These are phyloP conservation scores for Sarcophilus harrisii DNA, from an alignment of 2,797 vertebrate species.

Conservation along the genomic window DNA sequence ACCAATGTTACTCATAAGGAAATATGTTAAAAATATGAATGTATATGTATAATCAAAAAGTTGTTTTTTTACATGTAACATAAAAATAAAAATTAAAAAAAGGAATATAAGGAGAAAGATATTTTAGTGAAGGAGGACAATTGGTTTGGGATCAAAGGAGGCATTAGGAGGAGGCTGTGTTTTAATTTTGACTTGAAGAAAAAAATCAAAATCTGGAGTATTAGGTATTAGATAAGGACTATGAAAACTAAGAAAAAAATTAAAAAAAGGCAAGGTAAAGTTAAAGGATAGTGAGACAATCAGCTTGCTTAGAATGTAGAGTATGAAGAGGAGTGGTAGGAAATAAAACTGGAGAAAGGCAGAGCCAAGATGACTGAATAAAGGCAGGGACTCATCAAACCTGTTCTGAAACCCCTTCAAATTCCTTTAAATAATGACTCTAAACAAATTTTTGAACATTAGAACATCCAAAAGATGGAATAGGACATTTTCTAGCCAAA, in stretches of 20 bases:
- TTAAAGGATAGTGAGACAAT: neutral
- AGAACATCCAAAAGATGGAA: too few species aligned
- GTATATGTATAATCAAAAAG: too few species aligned
- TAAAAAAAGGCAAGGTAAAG: neutral
- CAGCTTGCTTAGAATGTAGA: neutral
- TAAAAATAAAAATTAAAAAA: neutral
- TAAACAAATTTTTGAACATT: too few species aligned
- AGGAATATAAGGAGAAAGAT: neutral
- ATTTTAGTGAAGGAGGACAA: neutral
- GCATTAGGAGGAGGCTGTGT: neutral
- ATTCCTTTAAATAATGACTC: too few species aligned
- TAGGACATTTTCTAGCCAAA: too few species aligned
- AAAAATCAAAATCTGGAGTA: neutral
- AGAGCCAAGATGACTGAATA: too few species aligned
- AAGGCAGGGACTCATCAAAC: too few species aligned
- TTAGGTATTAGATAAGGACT: neutral
- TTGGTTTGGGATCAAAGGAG: neutral
- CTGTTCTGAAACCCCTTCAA: too few species aligned
- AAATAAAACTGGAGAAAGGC: neutral
- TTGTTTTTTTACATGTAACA: too few species aligned
- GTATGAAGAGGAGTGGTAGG: neutral
- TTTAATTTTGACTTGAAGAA: neutral
- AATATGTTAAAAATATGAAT: too few species aligned
- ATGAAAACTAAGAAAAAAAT: neutral
- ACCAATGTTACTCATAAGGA: too few species aligned